phyloP scores from a whole-genome alignment of 1,140 invertebrate genomes.

The Battus philenor region DNA sequence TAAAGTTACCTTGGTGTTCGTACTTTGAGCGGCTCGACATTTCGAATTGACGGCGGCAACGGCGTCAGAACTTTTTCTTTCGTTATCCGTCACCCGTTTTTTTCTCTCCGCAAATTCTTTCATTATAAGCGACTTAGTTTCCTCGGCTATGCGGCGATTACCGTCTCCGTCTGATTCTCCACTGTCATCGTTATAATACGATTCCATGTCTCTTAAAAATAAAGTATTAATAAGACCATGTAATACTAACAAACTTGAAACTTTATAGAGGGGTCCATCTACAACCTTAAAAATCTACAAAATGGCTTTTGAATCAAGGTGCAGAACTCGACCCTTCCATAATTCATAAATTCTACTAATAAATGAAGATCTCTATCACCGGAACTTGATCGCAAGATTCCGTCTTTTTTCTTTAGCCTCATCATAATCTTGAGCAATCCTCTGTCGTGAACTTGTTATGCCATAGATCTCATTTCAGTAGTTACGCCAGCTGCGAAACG shows the following conservation, averaged over 20 bases:
- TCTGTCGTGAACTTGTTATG: no score
- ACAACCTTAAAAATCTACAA: no score
- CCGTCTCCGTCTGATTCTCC: constrained; percentile 66
- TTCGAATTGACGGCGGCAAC: constrained; percentile 59
- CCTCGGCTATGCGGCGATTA: constrained; percentile 75
- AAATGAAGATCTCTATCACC: no score
- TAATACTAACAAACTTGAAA: background rate
- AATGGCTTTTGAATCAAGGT: no score
- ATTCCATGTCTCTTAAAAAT: constrained; percentile 31
- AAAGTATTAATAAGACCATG: background rate
- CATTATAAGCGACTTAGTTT: constrained; percentile 78
- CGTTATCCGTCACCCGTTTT: constrained; percentile 48
- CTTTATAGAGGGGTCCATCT: no score
- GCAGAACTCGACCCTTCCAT: no score
- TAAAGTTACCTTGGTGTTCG: constrained; percentile 81
- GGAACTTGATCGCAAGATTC: no score
- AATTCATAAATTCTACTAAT: no score
- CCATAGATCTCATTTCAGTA: no score
- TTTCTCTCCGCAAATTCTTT: constrained; percentile 82
- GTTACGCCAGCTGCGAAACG: no score
- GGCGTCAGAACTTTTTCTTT: constrained; percentile 29
- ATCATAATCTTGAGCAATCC: no score
- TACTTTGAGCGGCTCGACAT: constrained; percentile 79
- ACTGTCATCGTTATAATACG: constrained; percentile 57
- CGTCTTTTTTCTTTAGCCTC: no score